Evolutionary conservation across 2,888 invertebrate genomes (phyloP), one percentile per base, ranked within the genome.

Genomic region (Stegana nigrithorax): DNA sequence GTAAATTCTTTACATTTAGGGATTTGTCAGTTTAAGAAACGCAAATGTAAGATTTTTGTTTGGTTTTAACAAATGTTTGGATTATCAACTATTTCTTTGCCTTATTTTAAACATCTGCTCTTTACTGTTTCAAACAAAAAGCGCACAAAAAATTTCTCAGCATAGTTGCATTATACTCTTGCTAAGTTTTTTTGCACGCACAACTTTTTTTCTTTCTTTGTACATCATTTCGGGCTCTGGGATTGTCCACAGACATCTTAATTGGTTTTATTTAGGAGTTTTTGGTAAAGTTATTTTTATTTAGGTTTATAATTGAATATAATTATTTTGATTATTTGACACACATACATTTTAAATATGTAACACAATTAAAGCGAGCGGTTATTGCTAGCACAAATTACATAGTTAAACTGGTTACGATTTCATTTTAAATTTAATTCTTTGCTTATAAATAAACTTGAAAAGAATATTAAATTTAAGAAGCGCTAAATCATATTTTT

Each of bases 151-250:
- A n/a, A n/a, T 32, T 32, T 32, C 32, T 32, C n/a, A 10, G 32
- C 8, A 19, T 56, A 14, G 12, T 56, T 56, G 12, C 14, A 29
- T 7, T 42, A 25, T 17, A 57, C 14, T 57, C 12, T 39, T 39
- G n/a, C 17, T 39, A 10, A n/a, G 17, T n/a, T 2, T 2, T 32
- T 32, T 10, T 4, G 39, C 4, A 4, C 17, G 6, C 39, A 39
- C 14, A 29, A 29, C 29, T 29, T 29, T 29, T 14, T 39, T 32
- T 53, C 51, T 57, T 23, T 25, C 57, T 71, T 71, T 71, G 71
- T 71, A 68, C 69, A 67, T 66, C 63, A 64, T 66, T 68, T 71
- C 69, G 67, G 67, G 67, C 69, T 69, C 68, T 64, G 69, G 66
- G 71, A 71, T 71, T 68, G 65, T 71, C 69, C 67, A 50, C 42